Evolutionary conservation across 2,888 invertebrate species (phyloP).

Genomic region (Cosmopolites sordidus): DNA sequence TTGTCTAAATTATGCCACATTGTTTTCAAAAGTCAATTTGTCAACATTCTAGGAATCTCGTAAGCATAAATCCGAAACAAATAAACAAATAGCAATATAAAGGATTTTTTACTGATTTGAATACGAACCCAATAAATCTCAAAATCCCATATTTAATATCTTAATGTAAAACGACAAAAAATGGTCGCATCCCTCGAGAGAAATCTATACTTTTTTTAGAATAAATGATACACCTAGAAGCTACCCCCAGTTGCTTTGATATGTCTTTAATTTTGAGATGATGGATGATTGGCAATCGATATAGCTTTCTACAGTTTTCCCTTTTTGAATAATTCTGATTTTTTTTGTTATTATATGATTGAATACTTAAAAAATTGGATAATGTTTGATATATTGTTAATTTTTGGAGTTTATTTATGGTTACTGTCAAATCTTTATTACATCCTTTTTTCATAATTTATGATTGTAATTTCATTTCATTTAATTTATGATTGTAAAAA

Average conservation of each 20-base stretch:
- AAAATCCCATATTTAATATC: slow-evolving; percentile 15
- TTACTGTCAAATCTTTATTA: too few species aligned
- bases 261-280: slow-evolving; percentile 2
- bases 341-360: too few species aligned
- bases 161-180: slow-evolving; percentile 18
- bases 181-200: slow-evolving; percentile 1
- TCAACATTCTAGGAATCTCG: too few species aligned
- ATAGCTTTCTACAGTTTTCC: neutral
- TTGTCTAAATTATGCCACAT: too few species aligned
- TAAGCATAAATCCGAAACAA: too few species aligned
- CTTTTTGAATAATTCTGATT: neutral
- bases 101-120: slow-evolving; percentile 8
- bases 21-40: too few species aligned
- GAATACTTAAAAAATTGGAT: too few species aligned
- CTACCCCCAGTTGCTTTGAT: slow-evolving; percentile 9
- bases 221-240: slow-evolving; percentile 11
- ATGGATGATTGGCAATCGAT: slow-evolving; percentile 1
- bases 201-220: slow-evolving; percentile 7
- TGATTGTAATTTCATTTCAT: too few species aligned
- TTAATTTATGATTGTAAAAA: too few species aligned
- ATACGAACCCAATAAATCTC: slow-evolving; percentile 14
- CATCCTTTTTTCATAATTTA: too few species aligned
- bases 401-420: too few species aligned
- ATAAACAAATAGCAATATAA: neutral
- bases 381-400: too few species aligned